These are phyloP conservation scores for Thelaira solivaga DNA, from an alignment of 2,888 invertebrate species.

Conservation along the genomic window DNA sequence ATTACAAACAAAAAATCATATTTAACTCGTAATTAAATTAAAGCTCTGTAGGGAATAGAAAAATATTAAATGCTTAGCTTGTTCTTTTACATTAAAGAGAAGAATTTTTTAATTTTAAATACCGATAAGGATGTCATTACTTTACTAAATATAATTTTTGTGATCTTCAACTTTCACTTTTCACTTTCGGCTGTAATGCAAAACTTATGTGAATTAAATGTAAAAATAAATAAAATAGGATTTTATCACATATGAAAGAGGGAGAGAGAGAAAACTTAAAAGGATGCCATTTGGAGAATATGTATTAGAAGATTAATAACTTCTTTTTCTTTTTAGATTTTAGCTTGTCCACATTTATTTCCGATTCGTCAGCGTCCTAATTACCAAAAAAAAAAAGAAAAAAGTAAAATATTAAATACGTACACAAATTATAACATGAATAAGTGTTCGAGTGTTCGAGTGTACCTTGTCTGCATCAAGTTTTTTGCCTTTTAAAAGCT, in stretches of 20 bases:
- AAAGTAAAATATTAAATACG: neutral
- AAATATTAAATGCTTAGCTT: constrained; percentile 39
- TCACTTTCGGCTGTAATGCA: too few relatives aligned
- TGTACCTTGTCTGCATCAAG: constrained; percentile 80
- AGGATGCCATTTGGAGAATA: neutral
- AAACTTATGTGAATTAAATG: too few relatives aligned
- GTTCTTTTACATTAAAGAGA: constrained; percentile 24
- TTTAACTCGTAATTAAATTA: constrained; percentile 38
- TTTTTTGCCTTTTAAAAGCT: constrained; percentile 79
- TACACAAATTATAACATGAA: neutral
- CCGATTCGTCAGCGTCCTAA: constrained; percentile 73
- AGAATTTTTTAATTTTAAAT: constrained; percentile 62
- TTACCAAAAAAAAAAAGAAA: neutral
- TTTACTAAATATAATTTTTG: too few relatives aligned
- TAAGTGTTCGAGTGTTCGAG: too few relatives aligned
- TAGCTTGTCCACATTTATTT: constrained; percentile 69
- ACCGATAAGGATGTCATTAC: constrained; percentile 52
- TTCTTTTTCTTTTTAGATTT: constrained; percentile 73
- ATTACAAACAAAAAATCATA: constrained; percentile 1
- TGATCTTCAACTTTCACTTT: neutral
- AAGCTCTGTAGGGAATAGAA: constrained; percentile 36
- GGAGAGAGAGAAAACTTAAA: neutral
- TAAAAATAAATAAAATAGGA: neutral
- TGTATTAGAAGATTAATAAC: constrained; percentile 71
- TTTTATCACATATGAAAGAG: constrained; percentile 27